Evolutionary conservation across 2,888 invertebrate species (phyloP), one percentile per base, ranked within the genome.

Genomic region (Synergus japonicus): DNA sequence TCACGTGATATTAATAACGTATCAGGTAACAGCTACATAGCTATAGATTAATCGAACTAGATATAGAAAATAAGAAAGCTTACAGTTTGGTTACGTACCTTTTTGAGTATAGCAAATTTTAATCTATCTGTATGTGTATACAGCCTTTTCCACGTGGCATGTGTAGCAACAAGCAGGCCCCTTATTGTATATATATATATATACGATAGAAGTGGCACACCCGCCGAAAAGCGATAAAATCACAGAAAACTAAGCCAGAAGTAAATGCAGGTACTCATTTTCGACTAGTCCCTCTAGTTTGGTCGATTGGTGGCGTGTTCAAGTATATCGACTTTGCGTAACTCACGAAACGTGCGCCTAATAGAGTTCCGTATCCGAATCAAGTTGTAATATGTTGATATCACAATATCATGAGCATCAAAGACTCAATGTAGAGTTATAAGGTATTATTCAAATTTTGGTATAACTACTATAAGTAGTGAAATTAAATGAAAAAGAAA

Each of bases 341-440:
- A 87, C 84, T 86, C 85, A 84, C 79, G 79, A 84, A 86, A 88
- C 88, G 88, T 88, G 89, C 86, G 78, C 81, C 81, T 89, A 87
- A 88, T 89, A 84, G 84, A 84, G 84, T 85, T 88, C 86, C 85
- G 87, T 88, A 89, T 89, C 84, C 83, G 86, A 86, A 89, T 89
- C 86, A 89, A 89, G 89, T 89, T 87, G 87, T 89, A 86, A 66
- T 63, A 76, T 63, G 76, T 22, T 76, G 60, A 63, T 73, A 43
- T 80, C 46, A 65, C 67, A 29, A 60, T 15, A 29, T 67, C 18
- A 10, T 18, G 22, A 73, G 22, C 54, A 73, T 37, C 37, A 54
- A 29, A n/a, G 29, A 69, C 29, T 69, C 49, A 69, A 22, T 58
- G 58, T 76, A 46, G 58, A 46, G 58, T 49, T 66, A 65, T 66